A percentile compares a stretch with the other conserved stretches of the same genome.
Evolutionary conservation across 2,797 vertebrate species (phyloP).

Genomic region (Thalassophryne amazonica): DNA sequence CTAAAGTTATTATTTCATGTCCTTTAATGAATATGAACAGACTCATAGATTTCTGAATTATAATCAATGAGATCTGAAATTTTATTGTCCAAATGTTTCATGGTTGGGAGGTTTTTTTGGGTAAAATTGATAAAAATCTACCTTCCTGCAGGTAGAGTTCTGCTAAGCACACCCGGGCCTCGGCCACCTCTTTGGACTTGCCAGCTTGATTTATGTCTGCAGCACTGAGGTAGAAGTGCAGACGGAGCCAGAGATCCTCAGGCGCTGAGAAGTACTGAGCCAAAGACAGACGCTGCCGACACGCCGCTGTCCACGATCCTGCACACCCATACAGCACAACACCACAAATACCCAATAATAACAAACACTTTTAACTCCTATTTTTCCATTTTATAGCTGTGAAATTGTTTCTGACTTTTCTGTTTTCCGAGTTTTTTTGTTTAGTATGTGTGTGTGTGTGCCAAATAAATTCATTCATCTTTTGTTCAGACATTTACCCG

Average conservation of each 20-base stretch:
- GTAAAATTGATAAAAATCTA: no score
- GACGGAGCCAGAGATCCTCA: slow-evolving; percentile 55
- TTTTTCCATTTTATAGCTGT: neutral
- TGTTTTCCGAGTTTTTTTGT: neutral
- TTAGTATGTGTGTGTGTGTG: neutral
- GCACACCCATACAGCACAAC: slow-evolving; percentile 1
- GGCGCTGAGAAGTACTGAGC: slow-evolving; percentile 48
- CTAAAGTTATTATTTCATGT: no score
- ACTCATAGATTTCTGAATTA: no score
- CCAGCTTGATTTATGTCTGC: slow-evolving; percentile 17
- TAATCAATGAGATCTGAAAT: no score
- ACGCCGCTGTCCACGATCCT: slow-evolving; percentile 43
- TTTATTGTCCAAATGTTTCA: neutral
- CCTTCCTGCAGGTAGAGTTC: slow-evolving; percentile 61
- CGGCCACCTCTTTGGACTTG: slow-evolving; percentile 11
- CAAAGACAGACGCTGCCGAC: slow-evolving; percentile 55
- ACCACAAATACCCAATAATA: neutral
- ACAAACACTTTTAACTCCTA: neutral
- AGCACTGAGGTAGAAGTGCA: slow-evolving; percentile 62
- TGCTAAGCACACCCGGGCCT: slow-evolving; percentile 51
- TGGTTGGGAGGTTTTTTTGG: no score
- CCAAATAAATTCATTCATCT: neutral
- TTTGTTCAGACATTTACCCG: slow-evolving; percentile 59
- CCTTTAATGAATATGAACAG: no score
- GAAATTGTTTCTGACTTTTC: neutral